Conservation (phyloP, 2,113 vertebrate species). For the Oreochromis tanganicae region DNA sequence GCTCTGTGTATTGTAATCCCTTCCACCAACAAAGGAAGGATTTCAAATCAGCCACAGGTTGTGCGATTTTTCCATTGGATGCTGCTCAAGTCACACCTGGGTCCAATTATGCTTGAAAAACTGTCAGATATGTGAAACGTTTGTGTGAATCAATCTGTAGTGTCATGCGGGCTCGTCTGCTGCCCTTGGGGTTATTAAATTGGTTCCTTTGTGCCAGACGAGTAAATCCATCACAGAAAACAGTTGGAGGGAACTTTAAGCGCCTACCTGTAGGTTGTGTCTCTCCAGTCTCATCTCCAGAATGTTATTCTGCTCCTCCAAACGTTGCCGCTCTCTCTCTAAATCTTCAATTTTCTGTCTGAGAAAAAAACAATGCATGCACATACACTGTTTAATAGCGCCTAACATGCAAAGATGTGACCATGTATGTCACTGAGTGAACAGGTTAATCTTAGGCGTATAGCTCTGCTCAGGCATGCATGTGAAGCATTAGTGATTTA, state of each 20-base stretch:
- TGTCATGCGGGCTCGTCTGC: not conserved
- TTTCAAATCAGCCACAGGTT: constrained; percentile 15
- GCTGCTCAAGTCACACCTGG: constrained; percentile 32
- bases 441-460: not conserved
- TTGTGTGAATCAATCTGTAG: constrained; percentile 47
- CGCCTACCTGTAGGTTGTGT: constrained; percentile 81
- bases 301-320: constrained; percentile 82
- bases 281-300: constrained; percentile 87
- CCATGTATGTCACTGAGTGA: not conserved
- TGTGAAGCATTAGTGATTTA: not conserved
- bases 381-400: not conserved
- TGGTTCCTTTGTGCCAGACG: constrained; percentile 51
- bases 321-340: constrained; percentile 78
- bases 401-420: not conserved
- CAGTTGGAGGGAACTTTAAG: not conserved
- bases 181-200: constrained; percentile 57
- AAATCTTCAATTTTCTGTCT: constrained; percentile 94
- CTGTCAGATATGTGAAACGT: constrained; percentile 24
- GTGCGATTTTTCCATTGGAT: not conserved
- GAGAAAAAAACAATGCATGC: not conserved
- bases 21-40: constrained; percentile 6
- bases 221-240: constrained; percentile 47
- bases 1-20: constrained; percentile 11
- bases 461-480: not conserved
- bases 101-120: constrained; percentile 43